A percentile compares a stretch with the other conserved stretches of the same genome.
Evolutionary conservation across 2,797 vertebrate genomes (phyloP).

Genomic region (Eremophila alpestris): DNA sequence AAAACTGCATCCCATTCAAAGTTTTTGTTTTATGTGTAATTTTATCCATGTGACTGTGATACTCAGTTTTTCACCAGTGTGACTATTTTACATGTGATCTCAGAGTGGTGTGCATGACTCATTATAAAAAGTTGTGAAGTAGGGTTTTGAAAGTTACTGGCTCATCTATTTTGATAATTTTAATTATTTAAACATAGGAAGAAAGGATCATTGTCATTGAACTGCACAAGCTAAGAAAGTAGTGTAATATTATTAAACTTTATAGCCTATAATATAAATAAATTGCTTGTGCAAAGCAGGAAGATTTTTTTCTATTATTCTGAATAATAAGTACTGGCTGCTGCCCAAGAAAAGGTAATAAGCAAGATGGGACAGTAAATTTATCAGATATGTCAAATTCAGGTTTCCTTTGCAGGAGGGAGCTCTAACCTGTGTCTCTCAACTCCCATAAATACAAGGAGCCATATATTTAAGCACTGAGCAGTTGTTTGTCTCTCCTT

Average conservation of each 20-base stretch:
- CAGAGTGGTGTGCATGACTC: not conserved
- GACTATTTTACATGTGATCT: not conserved
- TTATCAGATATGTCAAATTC: not conserved
- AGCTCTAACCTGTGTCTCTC: not conserved
- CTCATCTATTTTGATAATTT: not conserved
- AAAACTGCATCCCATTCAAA: not conserved
- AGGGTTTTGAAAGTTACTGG: not conserved
- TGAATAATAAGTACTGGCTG: conserved; percentile 28
- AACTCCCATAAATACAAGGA: not conserved
- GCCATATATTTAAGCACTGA: not conserved
- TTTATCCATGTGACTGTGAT: not conserved
- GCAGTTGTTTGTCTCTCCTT: conserved; percentile 2
- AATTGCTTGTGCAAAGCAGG: conserved; percentile 20
- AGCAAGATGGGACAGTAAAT: not conserved
- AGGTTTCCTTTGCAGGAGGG: conserved; percentile 1
- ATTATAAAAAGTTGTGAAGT: not conserved
- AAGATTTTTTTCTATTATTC: conserved; percentile 22
- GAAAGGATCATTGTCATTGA: not conserved
- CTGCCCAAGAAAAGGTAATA: conserved; percentile 23
- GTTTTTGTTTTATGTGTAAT: not conserved
- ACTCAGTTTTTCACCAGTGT: not conserved
- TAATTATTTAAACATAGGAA: conserved; percentile 1
- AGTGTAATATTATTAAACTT: conserved; percentile 28
- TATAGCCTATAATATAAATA: conserved; percentile 14
- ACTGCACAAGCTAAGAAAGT: not conserved